Conservation (phyloP, 2,113 vertebrate genomes). For the Aleadryas rufinucha region DNA sequence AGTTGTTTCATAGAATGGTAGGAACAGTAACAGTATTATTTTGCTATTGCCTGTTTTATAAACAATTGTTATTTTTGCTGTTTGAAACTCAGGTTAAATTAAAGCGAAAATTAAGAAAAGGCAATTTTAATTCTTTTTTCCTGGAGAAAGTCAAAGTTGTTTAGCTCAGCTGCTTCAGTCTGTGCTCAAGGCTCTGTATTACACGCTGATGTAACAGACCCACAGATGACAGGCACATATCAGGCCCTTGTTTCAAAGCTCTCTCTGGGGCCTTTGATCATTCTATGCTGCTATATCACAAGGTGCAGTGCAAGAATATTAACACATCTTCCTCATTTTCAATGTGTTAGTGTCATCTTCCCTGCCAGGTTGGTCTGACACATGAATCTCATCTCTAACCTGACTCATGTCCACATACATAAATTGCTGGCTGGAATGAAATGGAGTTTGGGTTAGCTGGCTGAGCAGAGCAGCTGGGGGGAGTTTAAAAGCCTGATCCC, state of each 20-base stretch:
- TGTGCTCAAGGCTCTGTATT: neutral
- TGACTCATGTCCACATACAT: neutral
- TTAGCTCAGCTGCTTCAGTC: neutral
- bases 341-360: neutral
- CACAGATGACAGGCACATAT: neutral
- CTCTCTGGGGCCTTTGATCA: neutral
- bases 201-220: neutral
- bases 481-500: neutral
- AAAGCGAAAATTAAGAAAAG: neutral
- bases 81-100: neutral
- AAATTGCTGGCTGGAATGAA: neutral
- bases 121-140: neutral
- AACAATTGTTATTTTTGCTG: neutral
- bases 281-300: rapidly evolving
- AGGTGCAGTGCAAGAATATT: neutral
- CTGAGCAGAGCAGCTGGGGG: neutral
- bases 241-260: neutral
- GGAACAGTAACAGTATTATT: neutral
- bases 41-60: neutral
- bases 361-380: neutral
- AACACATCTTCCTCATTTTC: neutral
- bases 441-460: neutral
- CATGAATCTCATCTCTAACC: neutral
- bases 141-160: neutral
- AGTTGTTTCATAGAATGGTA: neutral